Evolutionary conservation across 2,797 vertebrate species (phyloP).

Genomic region (Acipenser ruthenus): DNA sequence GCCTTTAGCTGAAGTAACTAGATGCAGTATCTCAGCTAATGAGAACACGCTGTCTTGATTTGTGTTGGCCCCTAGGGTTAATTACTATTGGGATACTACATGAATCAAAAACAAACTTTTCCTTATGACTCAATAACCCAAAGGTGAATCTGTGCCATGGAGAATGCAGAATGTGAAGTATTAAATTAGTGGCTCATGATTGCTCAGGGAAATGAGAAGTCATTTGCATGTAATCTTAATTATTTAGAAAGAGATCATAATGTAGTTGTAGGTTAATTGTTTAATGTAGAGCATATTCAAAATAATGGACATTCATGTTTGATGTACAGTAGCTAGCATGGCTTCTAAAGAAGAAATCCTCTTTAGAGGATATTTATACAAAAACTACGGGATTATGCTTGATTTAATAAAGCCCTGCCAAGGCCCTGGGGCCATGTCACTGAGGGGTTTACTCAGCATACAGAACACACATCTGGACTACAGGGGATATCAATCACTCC

Average conservation of each 20-base stretch:
- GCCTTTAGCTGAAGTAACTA: constrained; percentile 14
- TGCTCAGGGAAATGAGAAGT: not conserved
- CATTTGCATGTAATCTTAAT: not conserved
- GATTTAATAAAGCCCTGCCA: no score
- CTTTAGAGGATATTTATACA: no score
- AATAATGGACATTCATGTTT: not conserved
- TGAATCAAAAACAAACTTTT: constrained; percentile 2
- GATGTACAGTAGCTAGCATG: no score
- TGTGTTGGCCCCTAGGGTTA: constrained; percentile 26
- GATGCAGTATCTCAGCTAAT: constrained; percentile 7
- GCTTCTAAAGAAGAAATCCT: no score
- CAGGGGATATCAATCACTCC: no score
- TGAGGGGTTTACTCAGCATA: no score
- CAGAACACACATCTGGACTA: no score
- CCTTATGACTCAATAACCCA: not conserved
- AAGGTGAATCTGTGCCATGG: not conserved
- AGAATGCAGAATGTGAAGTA: constrained; percentile 3
- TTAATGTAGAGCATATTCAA: not conserved
- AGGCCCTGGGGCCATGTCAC: no score
- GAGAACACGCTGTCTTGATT: constrained; percentile 20
- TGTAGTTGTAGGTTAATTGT: not conserved
- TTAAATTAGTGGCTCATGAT: not conserved
- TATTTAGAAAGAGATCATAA: constrained; percentile 5
- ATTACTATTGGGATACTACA: constrained; percentile 21
- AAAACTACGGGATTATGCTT: no score